Conservation (phyloP, 2,888 invertebrate species). For the Crematogaster levior region DNA sequence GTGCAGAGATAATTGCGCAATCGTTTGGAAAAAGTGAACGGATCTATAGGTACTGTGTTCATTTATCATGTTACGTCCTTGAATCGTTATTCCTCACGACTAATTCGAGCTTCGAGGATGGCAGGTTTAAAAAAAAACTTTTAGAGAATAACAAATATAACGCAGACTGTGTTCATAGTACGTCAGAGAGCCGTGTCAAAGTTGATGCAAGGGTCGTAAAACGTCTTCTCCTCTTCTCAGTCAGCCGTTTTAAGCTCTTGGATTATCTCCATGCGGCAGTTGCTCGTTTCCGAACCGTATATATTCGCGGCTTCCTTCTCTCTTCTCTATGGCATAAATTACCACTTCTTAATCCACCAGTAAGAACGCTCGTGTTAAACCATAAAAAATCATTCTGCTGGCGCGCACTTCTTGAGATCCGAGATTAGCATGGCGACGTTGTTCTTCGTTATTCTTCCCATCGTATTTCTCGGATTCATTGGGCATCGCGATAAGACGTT, state of each 20-base stretch:
- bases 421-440: conserved; percentile 74
- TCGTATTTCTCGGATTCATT: conserved; percentile 21
- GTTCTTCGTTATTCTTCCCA: conserved; percentile 43
- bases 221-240: conserved; percentile 50
- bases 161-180: conserved; percentile 23
- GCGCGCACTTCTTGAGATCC: conserved; percentile 56
- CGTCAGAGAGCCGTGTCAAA: conserved; percentile 49
- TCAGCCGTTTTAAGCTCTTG: conserved; percentile 58
- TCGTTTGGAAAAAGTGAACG: conserved; percentile 41
- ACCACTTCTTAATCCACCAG: conserved; percentile 64
- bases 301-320: conserved; percentile 64
- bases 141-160: conserved; percentile 43
- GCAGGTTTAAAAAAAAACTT: conserved; percentile 17
- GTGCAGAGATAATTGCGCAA: conserved; percentile 39
- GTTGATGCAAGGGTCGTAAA: conserved; percentile 61
- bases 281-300: conserved; percentile 51
- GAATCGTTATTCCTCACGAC: conserved; percentile 1
- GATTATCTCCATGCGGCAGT: conserved; percentile 65
- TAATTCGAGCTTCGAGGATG: background rate
- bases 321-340: conserved; percentile 67
- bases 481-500: conserved; percentile 28
- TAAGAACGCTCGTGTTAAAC: conserved; percentile 61
- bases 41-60: conserved; percentile 11
- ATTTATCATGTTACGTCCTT: conserved; percentile 29
- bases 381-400: conserved; percentile 60